Evolutionary conservation across 2,888 invertebrate genomes (phyloP).

Genomic region (Athalia cordata): DNA sequence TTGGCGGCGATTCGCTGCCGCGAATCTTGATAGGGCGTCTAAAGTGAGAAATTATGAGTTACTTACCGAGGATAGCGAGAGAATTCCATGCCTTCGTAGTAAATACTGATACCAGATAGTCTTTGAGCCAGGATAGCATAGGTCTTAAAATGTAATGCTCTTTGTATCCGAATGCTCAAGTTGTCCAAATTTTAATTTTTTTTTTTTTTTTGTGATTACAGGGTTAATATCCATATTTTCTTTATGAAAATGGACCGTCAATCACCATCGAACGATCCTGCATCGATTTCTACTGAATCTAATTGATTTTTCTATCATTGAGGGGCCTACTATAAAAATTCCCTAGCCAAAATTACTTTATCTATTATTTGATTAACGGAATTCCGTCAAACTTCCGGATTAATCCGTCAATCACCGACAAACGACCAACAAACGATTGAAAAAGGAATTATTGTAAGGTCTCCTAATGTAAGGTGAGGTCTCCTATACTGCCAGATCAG

Average conservation of each 20-base stretch:
- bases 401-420: constrained; percentile 13
- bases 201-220: background rate
- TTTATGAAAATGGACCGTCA: constrained; percentile 1
- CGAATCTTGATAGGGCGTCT: too few species aligned
- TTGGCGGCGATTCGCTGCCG: too few species aligned
- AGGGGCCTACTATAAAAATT: constrained; percentile 9
- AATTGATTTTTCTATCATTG: background rate
- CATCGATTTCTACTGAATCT: background rate
- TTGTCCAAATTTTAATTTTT: background rate
- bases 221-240: background rate
- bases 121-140: background rate
- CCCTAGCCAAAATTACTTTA: background rate
- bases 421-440: constrained; percentile 26
- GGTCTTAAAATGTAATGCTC: background rate
- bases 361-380: background rate
- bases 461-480: background rate
- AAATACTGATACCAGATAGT: constrained; percentile 14
- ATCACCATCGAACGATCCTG: background rate
- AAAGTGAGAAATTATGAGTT: background rate
- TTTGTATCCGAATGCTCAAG: background rate
- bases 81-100: constrained; percentile 5
- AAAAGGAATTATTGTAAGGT: constrained; percentile 3
- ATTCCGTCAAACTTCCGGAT: constrained; percentile 7
- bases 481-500: too few species aligned
- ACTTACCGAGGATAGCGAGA: background rate